These are phyloP conservation scores for Aplysina aerophoba DNA, from an alignment of 37 sponge, comb jelly and placozoan species.

Conservation along the genomic window DNA sequence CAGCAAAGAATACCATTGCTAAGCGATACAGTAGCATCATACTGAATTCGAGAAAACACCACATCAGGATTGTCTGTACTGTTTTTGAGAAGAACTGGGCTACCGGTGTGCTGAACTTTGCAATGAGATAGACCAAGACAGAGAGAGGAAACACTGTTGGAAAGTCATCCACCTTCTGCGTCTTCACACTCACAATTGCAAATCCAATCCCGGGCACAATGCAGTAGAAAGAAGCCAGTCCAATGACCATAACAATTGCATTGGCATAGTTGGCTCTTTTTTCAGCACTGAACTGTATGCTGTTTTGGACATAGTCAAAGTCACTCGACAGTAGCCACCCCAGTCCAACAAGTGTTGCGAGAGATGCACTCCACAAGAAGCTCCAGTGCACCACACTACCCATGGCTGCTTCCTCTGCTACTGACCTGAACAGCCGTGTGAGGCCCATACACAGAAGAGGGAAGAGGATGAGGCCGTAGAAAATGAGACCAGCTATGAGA, in stretches of 20 bases:
- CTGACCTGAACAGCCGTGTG: background rate
- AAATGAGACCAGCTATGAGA: background rate
- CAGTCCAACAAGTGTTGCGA: background rate
- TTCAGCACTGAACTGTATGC: background rate
- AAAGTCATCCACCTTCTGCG: conserved; percentile 5
- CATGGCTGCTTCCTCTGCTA: background rate
- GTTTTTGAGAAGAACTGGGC: background rate
- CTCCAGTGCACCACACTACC: conserved; percentile 14
- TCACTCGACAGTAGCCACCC: conserved; percentile 2
- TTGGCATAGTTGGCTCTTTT: too few relatives aligned
- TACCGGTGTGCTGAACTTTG: background rate
- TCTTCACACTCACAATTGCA: background rate
- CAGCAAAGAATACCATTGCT: conserved; percentile 31
- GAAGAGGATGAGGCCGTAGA: conserved; percentile 23
- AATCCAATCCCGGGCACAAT: background rate
- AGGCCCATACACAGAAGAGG: background rate
- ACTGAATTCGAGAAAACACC: background rate
- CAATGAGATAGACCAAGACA: background rate
- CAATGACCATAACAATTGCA: too few relatives aligned
- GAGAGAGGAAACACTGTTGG: conserved; percentile 11
- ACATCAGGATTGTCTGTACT: background rate
- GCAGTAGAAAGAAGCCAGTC: background rate
- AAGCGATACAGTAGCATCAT: background rate
- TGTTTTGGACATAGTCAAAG: background rate
- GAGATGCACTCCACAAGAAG: conserved; percentile 7